Evolutionary conservation across 1,140 invertebrate species (phyloP).

Genomic region (Chionoecetes opilio): DNA sequence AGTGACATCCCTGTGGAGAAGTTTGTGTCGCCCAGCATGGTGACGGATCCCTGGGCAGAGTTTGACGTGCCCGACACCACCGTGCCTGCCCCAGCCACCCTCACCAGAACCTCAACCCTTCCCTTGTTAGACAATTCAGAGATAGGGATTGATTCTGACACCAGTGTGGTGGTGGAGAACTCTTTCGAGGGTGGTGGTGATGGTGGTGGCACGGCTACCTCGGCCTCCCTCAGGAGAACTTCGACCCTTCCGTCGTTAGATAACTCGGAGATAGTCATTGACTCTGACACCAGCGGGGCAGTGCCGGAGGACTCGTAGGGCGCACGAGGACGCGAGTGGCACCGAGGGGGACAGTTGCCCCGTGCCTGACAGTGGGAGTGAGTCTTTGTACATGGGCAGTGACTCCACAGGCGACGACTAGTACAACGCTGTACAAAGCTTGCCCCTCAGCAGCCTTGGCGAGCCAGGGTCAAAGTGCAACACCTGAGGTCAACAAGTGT

Average conservation of each 20-base stretch:
- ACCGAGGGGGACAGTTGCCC: constrained; percentile 62
- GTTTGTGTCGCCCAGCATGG: constrained; percentile 64
- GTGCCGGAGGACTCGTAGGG: too few species aligned
- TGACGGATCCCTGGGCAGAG: constrained; percentile 62
- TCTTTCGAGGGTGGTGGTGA: constrained; percentile 63
- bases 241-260: neutral
- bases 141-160: constrained; percentile 66
- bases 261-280: constrained; percentile 59
- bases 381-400: constrained; percentile 61
- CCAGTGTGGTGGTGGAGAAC: constrained; percentile 66
- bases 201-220: too few species aligned
- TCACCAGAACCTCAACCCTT: neutral
- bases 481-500: neutral
- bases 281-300: constrained; percentile 66
- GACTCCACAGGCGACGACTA: constrained; percentile 65
- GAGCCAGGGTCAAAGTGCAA: neutral
- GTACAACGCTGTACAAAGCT: neutral
- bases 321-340: too few species aligned
- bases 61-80: constrained; percentile 39
- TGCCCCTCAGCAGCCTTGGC: neutral
- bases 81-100: neutral
- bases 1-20: constrained; percentile 68
- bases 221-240: too few species aligned
- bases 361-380: constrained; percentile 66
- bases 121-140: constrained; percentile 52